Conservation (phyloP, 2,888 invertebrate species). For the Synanthedon vespiformis region DNA sequence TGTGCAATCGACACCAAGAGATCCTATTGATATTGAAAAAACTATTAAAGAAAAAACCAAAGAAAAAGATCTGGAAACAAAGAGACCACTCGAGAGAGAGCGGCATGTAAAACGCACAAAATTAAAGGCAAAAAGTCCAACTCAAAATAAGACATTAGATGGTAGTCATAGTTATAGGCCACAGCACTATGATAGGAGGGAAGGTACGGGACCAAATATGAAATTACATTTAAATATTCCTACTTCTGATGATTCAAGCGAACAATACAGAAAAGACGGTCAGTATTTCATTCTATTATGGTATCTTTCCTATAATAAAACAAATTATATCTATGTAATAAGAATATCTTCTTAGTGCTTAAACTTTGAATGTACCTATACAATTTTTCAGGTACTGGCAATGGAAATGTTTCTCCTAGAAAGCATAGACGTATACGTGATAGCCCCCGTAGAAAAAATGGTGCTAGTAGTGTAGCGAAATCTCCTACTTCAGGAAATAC, state of each 20-base stretch:
- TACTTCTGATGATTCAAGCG: slow-evolving; percentile 74
- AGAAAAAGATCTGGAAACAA: slow-evolving; percentile 47
- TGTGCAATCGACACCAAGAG: slow-evolving; percentile 53
- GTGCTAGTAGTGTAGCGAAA: slow-evolving; percentile 62
- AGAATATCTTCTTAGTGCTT: neutral
- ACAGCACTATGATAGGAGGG: slow-evolving; percentile 62
- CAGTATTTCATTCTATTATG: slow-evolving; percentile 2
- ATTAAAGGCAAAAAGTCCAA: slow-evolving; percentile 61
- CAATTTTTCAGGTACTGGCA: slow-evolving; percentile 33
- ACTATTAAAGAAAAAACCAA: slow-evolving; percentile 51
- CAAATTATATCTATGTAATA: neutral
- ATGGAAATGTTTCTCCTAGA: slow-evolving; percentile 68
- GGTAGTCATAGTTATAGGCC: slow-evolving; percentile 39
- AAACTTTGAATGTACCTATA: neutral
- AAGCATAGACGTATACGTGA: slow-evolving; percentile 74
- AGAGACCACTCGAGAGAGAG: slow-evolving; percentile 55
- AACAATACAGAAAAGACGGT: slow-evolving; percentile 64
- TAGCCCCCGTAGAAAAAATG: slow-evolving; percentile 75
- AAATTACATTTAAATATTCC: slow-evolving; percentile 70
- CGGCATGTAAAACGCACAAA: slow-evolving; percentile 61
- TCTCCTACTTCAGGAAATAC: slow-evolving; percentile 61
- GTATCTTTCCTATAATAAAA: neutral
- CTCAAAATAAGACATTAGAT: slow-evolving; percentile 48
- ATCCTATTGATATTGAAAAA: slow-evolving; percentile 48
- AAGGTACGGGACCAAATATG: slow-evolving; percentile 57